These are phyloP conservation scores for Plotosus lineatus DNA, from an alignment of 2,113 vertebrate genomes.

Conservation along the genomic window DNA sequence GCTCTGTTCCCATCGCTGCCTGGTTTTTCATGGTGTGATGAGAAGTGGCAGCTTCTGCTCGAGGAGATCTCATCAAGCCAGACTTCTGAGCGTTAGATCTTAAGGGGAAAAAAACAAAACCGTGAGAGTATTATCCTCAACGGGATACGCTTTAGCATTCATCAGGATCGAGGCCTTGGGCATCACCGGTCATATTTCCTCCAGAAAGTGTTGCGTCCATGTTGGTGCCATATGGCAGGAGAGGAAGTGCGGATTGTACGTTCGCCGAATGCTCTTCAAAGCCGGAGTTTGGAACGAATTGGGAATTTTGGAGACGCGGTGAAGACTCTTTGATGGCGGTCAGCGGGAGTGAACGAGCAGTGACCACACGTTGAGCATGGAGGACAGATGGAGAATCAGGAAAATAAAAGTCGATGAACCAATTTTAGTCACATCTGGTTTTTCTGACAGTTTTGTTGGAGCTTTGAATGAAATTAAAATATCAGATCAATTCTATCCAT, in stretches of 20 bases:
- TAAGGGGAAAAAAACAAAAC: constrained; percentile 20
- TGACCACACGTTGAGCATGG: neutral
- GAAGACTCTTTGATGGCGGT: neutral
- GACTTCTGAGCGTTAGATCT: constrained; percentile 27
- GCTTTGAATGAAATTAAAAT: too few relatives aligned
- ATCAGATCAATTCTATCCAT: too few relatives aligned
- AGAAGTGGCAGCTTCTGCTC: constrained; percentile 2
- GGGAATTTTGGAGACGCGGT: constrained; percentile 13
- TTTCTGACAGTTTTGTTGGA: neutral
- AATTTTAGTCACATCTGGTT: neutral
- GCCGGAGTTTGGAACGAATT: constrained; percentile 31
- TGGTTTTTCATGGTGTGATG: constrained; percentile 18
- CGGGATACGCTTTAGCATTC: constrained; percentile 12
- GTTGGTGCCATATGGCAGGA: constrained; percentile 51
- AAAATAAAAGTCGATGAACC: neutral
- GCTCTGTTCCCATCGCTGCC: neutral
- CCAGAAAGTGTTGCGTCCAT: constrained; percentile 29
- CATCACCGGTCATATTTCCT: constrained; percentile 36
- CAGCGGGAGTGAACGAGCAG: neutral
- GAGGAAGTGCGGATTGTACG: constrained; percentile 33
- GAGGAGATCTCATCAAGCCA: neutral
- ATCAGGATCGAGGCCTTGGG: constrained; percentile 35
- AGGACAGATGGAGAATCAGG: neutral
- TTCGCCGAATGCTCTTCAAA: constrained; percentile 42
- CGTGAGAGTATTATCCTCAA: constrained; percentile 4